Evolutionary conservation across 2,797 vertebrate species (phyloP).

Genomic region (Coreius guichenoti): DNA sequence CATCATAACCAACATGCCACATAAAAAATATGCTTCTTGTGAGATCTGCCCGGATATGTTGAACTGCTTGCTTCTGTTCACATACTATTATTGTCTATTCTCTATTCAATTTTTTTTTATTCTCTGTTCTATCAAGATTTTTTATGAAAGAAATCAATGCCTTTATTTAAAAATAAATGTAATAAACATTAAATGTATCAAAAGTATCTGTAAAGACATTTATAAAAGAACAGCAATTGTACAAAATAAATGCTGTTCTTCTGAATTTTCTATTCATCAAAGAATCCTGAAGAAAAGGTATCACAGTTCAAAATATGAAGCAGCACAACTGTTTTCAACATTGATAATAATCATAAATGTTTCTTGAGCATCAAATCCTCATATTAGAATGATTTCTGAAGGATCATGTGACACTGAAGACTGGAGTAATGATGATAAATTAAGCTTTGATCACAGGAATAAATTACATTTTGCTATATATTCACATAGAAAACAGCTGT

Average conservation of each 20-base stretch:
- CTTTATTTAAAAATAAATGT: background rate
- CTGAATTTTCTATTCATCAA: no score
- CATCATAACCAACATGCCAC: conserved; percentile 14
- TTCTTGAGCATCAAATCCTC: background rate
- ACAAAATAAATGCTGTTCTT: background rate
- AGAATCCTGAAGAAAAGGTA: no score
- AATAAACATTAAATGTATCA: background rate
- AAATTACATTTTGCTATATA: background rate
- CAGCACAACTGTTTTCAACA: background rate
- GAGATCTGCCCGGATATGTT: background rate
- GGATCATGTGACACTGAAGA: no score
- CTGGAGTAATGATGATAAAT: background rate
- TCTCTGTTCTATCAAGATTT: no score
- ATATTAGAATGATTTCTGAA: no score
- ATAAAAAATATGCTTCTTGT: background rate
- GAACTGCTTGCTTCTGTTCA: background rate
- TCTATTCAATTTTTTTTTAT: background rate
- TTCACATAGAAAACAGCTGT: no score
- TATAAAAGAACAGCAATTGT: background rate
- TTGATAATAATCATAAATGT: background rate
- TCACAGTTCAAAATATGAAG: background rate
- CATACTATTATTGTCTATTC: background rate
- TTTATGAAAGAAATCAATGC: background rate
- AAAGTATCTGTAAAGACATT: background rate
- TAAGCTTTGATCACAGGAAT: background rate